Evolutionary conservation across 2,888 invertebrate species (phyloP).

Genomic region (Polyommatus icarus): DNA sequence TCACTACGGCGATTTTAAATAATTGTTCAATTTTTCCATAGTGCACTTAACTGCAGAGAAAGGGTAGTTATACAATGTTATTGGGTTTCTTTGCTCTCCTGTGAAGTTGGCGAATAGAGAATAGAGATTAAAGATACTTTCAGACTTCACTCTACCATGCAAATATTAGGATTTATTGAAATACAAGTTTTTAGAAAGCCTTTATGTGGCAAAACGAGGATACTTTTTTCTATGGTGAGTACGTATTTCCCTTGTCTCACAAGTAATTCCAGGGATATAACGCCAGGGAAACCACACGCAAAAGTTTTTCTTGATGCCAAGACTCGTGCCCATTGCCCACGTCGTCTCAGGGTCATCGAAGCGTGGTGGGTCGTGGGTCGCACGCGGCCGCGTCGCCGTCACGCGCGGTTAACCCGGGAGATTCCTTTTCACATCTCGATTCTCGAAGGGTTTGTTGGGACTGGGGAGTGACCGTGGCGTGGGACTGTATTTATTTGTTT

Average conservation of each 20-base stretch:
- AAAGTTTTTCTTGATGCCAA: neutral
- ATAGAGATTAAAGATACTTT: neutral
- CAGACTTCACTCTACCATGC: neutral
- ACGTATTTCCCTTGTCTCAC: no score
- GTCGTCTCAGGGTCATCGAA: neutral
- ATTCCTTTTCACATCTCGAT: constrained; percentile 15
- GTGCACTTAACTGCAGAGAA: no score
- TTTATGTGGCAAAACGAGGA: neutral
- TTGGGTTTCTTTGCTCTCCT: neutral
- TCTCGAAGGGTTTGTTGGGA: neutral
- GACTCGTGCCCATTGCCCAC: neutral
- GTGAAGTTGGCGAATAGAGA: neutral
- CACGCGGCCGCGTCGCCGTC: constrained; percentile 7
- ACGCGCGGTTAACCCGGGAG: neutral
- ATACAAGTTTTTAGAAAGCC: neutral
- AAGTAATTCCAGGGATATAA: neutral
- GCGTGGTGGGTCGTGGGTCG: neutral
- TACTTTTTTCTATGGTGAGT: no score
- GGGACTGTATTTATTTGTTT: neutral
- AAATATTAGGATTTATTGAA: neutral
- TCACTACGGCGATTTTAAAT: neutral
- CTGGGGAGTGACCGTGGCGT: neutral
- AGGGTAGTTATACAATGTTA: no score
- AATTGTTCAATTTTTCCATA: neutral
- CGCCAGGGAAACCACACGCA: neutral